Evolutionary conservation across 2,113 vertebrate species (phyloP), one percentile per base, ranked within the genome.

Genomic region (Puffinus mauretanicus): DNA sequence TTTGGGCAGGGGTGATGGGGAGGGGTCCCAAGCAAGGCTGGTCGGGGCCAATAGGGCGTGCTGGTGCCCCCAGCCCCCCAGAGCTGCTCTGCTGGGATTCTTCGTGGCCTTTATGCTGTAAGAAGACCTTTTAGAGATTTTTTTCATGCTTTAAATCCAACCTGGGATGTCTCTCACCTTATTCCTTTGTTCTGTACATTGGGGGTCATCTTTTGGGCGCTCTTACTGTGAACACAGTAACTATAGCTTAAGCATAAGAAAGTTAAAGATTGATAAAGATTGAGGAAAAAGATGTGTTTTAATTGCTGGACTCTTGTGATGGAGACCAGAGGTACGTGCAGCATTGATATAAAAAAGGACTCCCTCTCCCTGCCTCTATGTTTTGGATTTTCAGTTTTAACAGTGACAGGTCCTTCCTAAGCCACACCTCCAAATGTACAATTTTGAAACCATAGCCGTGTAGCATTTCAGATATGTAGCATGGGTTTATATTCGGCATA

Each of bases 41-140:
- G 5, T 9, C 13, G 3, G 30, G 26, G 3, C n/a, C 38, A 2
- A 27, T 58, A 18, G 18, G 24, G 40, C 10, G 25, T 82, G n/a
- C 15, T 38, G 25, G 26, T 38, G 20, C 2, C 26, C 6, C 10
- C 3, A 2, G 14, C 2, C 11, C 42, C 16, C 5, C 14, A 27
- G 66, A 71, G 21, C n/a, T 55, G 9, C n/a, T 85, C 22, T 82
- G 13, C 36, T 40, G 51, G 57, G 42, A 26, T 27, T 76, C 52
- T 64, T 75, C 1, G 2, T 34, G n/a, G 25, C 15, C 36, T 76
- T 62, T 32, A 11, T 30, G 19, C 46, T 75, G 4, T n/a, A 54
- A 60, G 19, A 30, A 54, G 42, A 64, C 6, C 2, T 73, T 49
- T 15, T 29, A 25, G 58, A 82, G 14, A 8, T 17, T 62, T 70